Percentiles rank a stretch among this genome's conserved stretches.
Conservation (phyloP, 2,888 invertebrate genomes). For the Aphrophora alni region DNA sequence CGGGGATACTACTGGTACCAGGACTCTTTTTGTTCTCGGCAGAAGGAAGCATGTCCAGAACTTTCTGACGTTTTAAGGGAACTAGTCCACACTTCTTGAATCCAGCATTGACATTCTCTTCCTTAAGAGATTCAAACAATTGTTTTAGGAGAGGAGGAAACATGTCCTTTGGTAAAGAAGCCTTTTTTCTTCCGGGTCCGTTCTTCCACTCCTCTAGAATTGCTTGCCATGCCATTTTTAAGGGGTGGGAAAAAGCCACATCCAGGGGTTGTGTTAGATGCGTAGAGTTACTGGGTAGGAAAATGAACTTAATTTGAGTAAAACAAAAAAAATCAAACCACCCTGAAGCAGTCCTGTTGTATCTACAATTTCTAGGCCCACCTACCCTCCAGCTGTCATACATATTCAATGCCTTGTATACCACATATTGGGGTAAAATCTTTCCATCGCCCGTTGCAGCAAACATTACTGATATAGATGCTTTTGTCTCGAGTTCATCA, state of each 20-base stretch:
- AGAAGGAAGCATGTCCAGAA: constrained; percentile 13
- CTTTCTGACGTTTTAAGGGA: constrained; percentile 22
- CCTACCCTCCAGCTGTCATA: constrained; percentile 42
- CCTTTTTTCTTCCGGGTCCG: constrained; percentile 24
- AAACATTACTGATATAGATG: constrained; percentile 45
- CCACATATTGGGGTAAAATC: constrained; percentile 43
- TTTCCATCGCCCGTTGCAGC: constrained; percentile 41
- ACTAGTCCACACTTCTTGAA: constrained; percentile 38
- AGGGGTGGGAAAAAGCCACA: constrained; percentile 51
- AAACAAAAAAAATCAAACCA: constrained; percentile 54
- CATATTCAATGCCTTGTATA: constrained; percentile 43
- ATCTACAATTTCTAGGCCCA: constrained; percentile 45
- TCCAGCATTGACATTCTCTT: constrained; percentile 34
- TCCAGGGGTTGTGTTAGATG: constrained; percentile 50
- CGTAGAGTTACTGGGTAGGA: constrained; percentile 49
- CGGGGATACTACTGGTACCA: constrained; percentile 20
- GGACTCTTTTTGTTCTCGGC: background rate
- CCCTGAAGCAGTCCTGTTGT: constrained; percentile 51
- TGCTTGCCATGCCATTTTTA: constrained; percentile 51
- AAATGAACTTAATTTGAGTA: constrained; percentile 51
- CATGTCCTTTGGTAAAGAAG: constrained; percentile 30
- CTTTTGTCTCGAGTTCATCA: constrained; percentile 44
- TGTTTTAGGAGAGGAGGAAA: constrained; percentile 28
- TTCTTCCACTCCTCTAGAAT: constrained; percentile 45
- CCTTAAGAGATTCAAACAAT: constrained; percentile 16